phyloP scores from a whole-genome alignment of 2,888 invertebrate species.

The Leucania comma region DNA sequence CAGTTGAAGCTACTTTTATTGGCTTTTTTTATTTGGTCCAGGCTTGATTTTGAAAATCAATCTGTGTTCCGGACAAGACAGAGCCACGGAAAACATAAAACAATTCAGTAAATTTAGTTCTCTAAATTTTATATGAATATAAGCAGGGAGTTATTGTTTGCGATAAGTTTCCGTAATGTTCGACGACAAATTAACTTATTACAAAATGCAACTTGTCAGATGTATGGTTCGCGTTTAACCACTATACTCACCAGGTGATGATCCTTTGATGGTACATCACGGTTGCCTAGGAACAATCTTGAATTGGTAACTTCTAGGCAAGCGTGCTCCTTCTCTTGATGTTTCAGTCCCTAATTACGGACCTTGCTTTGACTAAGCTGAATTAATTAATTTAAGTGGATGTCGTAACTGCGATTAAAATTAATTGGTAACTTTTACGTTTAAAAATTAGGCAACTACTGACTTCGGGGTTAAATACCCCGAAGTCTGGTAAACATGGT shows the following conservation, averaged over 20 bases:
- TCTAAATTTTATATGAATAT: too few species aligned
- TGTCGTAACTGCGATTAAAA: constrained; percentile 3
- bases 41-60: constrained; percentile 36
- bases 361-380: background rate
- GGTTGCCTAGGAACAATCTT: background rate
- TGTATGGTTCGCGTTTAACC: background rate
- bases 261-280: background rate
- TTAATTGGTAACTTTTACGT: background rate
- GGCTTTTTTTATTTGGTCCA: constrained; percentile 23
- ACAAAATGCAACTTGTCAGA: background rate
- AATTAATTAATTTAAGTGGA: background rate
- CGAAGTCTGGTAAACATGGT: too few species aligned
- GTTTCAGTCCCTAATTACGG: background rate
- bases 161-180: background rate
- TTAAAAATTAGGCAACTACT: background rate
- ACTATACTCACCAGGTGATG: background rate
- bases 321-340: background rate
- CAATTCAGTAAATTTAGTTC: background rate
- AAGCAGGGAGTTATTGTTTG: background rate
- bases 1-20: constrained; percentile 18
- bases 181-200: background rate
- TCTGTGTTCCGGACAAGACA: constrained; percentile 10
- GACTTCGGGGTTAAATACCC: too few species aligned
- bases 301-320: too few species aligned
- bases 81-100: background rate